Evolutionary conservation across 64 coral and sea anemone species (phyloP).

Genomic region (Pocillopora verrucosa): DNA sequence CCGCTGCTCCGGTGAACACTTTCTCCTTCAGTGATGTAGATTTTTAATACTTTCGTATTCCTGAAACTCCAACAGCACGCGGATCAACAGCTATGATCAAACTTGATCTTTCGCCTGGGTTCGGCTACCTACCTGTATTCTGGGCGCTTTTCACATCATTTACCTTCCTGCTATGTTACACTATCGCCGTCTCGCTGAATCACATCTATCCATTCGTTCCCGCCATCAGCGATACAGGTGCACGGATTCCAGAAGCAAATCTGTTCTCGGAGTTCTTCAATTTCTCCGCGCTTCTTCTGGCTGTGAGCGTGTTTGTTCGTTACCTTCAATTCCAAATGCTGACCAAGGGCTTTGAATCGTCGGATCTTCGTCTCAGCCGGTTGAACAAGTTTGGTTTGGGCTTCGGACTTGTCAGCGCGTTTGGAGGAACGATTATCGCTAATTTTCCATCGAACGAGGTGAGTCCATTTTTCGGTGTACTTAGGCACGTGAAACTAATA

Average conservation of each 20-base stretch:
- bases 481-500: background rate
- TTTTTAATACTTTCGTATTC: background rate
- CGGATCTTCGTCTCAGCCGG: constrained; percentile 58
- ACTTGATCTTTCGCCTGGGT: constrained; percentile 69
- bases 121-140: constrained; percentile 76
- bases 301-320: constrained; percentile 66
- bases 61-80: background rate
- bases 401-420: constrained; percentile 69
- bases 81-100: constrained; percentile 1
- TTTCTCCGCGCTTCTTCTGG: constrained; percentile 73
- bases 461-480: background rate
- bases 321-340: constrained; percentile 83
- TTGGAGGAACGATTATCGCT: constrained; percentile 85
- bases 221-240: constrained; percentile 91
- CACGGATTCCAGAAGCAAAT: constrained; percentile 82
- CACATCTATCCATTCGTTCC: constrained; percentile 89
- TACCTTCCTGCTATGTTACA: constrained; percentile 76
- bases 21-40: background rate
- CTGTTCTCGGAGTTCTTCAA: constrained; percentile 93
- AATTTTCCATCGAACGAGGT: constrained; percentile 95
- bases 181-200: constrained; percentile 67
- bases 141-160: constrained; percentile 89
- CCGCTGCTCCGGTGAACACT: background rate
- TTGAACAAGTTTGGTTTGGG: constrained; percentile 76
- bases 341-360: constrained; percentile 59